Evolutionary conservation across 2,888 invertebrate species (phyloP).

Genomic region (Polymixis flavicincta): DNA sequence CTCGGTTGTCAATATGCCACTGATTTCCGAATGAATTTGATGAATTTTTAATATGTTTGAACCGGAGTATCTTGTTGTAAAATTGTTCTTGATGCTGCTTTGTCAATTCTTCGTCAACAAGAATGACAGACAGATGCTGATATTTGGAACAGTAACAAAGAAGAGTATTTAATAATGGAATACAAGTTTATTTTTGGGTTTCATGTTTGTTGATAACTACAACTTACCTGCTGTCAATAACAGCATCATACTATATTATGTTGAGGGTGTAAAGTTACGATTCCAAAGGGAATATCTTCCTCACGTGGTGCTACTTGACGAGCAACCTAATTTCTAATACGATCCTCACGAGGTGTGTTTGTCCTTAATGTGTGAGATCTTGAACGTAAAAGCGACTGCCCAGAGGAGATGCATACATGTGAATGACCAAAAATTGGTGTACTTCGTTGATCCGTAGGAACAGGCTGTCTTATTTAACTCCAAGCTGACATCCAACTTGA

Average conservation of each 20-base stretch:
- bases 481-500: background rate
- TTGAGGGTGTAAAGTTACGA: background rate
- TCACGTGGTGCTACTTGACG: background rate
- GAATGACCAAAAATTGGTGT: background rate
- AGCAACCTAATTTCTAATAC: background rate
- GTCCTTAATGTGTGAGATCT: background rate
- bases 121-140: background rate
- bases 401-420: background rate
- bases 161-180: background rate
- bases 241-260: too few relatives aligned
- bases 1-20: background rate
- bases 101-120: conserved; percentile 1
- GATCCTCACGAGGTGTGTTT: background rate
- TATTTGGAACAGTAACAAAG: background rate
- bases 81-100: background rate
- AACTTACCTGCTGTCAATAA: background rate
- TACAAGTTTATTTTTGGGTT: background rate
- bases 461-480: background rate
- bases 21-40: background rate
- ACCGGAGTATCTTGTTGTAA: background rate
- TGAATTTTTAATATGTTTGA: background rate
- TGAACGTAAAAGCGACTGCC: background rate
- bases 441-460: background rate
- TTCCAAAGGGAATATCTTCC: background rate
- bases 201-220: background rate